Evolutionary conservation across 1,140 invertebrate genomes (phyloP).

Genomic region (Drosophila truncata): DNA sequence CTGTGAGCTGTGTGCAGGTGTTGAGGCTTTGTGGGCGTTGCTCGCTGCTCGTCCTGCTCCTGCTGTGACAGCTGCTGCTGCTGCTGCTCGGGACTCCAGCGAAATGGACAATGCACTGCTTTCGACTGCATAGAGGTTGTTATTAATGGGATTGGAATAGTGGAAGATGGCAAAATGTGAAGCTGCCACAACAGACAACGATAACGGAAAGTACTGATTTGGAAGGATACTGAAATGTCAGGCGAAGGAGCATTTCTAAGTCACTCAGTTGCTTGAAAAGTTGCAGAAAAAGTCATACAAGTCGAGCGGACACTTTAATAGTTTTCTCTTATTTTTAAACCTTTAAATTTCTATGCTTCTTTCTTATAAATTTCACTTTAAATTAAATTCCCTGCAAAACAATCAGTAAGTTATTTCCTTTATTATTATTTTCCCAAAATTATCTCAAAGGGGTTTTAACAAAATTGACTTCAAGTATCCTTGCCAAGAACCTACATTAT

Average conservation of each 20-base stretch:
- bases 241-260: neutral
- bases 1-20: constrained; percentile 56
- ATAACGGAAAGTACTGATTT: constrained; percentile 46
- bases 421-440: neutral
- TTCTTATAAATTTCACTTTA: neutral
- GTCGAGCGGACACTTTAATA: too few species aligned
- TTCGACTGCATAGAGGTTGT: constrained; percentile 34
- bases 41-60: neutral
- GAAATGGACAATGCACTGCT: constrained; percentile 66
- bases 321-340: too few species aligned
- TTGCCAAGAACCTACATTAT: neutral
- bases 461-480: constrained; percentile 1
- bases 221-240: constrained; percentile 19
- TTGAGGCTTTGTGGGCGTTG: constrained; percentile 43
- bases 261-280: neutral
- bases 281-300: too few species aligned
- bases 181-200: constrained; percentile 42
- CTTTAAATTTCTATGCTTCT: too few species aligned
- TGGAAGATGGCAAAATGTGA: constrained; percentile 35
- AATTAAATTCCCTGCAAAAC: neutral
- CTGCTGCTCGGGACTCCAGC: constrained; percentile 51
- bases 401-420: neutral
- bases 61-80: constrained; percentile 28
- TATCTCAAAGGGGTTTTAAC: neutral
- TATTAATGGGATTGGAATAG: constrained; percentile 48